phyloP scores from a whole-genome alignment of 2,888 invertebrate genomes.

The Drosophila mayaguana region DNA sequence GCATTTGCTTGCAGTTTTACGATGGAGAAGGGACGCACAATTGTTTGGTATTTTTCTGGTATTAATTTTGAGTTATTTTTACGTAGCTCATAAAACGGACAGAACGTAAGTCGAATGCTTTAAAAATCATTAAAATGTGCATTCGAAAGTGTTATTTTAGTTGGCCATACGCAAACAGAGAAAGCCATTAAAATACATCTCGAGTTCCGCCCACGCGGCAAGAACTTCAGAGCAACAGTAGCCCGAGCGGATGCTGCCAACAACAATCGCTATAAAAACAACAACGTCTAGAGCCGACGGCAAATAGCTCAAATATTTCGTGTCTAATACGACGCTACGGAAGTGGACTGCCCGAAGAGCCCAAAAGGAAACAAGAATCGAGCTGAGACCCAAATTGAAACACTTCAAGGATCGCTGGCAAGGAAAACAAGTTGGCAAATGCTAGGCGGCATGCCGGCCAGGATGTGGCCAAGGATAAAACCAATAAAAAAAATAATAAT shows the following conservation, averaged over 20 bases:
- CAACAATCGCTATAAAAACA: conserved; percentile 55
- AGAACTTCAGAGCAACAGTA: conserved; percentile 11
- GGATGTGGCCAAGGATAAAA: conserved; percentile 50
- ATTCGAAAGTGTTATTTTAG: conserved; percentile 72
- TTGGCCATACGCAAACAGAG: conserved; percentile 50
- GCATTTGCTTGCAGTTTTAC: conserved; percentile 40
- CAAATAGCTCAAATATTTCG: conserved; percentile 28
- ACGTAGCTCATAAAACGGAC: conserved; percentile 55
- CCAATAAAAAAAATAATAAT: conserved; percentile 42
- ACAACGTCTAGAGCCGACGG: conserved; percentile 23
- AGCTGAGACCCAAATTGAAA: neutral
- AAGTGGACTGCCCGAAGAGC: conserved; percentile 51
- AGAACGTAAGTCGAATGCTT: conserved; percentile 45
- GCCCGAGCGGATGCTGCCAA: conserved; percentile 40
- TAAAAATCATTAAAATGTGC: conserved; percentile 61
- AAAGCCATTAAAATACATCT: conserved; percentile 55
- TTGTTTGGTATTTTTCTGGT: conserved; percentile 29
- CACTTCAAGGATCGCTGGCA: conserved; percentile 41
- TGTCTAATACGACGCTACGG: conserved; percentile 37
- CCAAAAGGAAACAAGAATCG: conserved; percentile 9
- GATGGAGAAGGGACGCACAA: conserved; percentile 19
- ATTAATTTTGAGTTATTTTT: conserved; percentile 58
- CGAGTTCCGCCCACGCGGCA: conserved; percentile 69
- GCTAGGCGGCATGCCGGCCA: conserved; percentile 31
- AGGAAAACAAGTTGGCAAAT: conserved; percentile 62